Evolutionary conservation across 2,888 invertebrate species (phyloP).

Genomic region (Pollenia angustigena): DNA sequence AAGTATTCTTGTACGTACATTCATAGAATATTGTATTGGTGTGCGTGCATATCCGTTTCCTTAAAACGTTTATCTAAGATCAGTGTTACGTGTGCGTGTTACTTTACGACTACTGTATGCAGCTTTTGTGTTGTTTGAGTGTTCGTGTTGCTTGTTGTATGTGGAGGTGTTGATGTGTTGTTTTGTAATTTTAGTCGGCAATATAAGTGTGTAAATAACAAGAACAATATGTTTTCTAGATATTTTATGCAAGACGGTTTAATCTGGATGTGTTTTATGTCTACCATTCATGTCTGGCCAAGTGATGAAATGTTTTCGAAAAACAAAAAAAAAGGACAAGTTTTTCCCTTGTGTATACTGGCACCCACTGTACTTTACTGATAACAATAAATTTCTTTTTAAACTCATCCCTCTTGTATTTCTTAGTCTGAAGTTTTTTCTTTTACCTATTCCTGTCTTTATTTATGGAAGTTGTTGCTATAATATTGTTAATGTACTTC

Average conservation of each 20-base stretch:
- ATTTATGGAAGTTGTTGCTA: background rate
- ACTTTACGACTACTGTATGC: constrained; percentile 26
- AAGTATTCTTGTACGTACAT: constrained; percentile 1
- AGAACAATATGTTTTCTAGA: background rate
- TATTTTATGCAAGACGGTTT: too few relatives aligned
- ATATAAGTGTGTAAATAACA: background rate
- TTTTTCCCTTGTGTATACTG: background rate
- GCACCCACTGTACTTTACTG: constrained; percentile 4
- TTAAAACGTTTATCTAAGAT: constrained; percentile 70
- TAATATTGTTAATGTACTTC: constrained; percentile 46
- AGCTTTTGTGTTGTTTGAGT: constrained; percentile 4
- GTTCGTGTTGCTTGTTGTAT: constrained; percentile 10
- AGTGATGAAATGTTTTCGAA: constrained; percentile 56
- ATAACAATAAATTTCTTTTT: constrained; percentile 24
- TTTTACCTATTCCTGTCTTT: background rate
- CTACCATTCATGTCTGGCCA: constrained; percentile 42
- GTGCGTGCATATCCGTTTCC: constrained; percentile 72
- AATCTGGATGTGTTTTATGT: background rate
- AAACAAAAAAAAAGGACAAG: constrained; percentile 35
- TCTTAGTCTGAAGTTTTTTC: background rate
- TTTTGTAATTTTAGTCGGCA: constrained; percentile 29
- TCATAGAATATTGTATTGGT: constrained; percentile 29
- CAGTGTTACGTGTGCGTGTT: constrained; percentile 69
- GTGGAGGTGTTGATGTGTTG: constrained; percentile 39
- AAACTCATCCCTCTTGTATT: background rate